Base-by-base conservation (phyloP, 2,888 invertebrate genomes). In the Lypha dubia region DNA sequence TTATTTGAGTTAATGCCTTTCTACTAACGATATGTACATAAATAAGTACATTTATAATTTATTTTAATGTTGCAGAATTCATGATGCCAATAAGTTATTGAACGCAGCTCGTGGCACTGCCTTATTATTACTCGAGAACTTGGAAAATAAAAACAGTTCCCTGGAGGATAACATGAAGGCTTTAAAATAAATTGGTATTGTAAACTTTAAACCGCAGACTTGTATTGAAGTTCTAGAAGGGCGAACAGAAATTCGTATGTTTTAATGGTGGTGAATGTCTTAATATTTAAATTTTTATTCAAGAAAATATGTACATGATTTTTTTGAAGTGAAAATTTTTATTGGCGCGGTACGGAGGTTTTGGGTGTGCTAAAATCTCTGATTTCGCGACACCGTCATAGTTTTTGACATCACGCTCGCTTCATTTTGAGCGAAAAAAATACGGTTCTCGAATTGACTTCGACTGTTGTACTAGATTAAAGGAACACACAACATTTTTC, bases 21-120 rank as follows among this genome's bases (percentile, higher is more conserved):
- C n/a, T n/a, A n/a, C n/a, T n/a, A n/a, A n/a, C n/a, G n/a, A 41
- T 41, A 35, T 35, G 11, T 35, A 35, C 11, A 35, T n/a, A n/a
- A 17, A 60, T 60, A 49, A 73, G 28, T 53, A 90, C n/a, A 67
- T 32, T 79, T 68, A 67, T 49, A n/a, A 53, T 24, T 8, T 15
- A 11, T 58, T 60, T 38, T 67, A 63, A 53, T n/a, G n/a, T 91
- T 91, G 81, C 90, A 97, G 97, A 88, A 93, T 96, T 49, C 93
- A 95, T 84, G 97, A 97, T 90, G 94, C 96, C 0, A 96, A 96
- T 90, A 94, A 94, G 86, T 92, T 98, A 51, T 92, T 98, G 49
- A 96, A 95, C 88, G 92, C 97, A 88, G 94, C 95, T 58, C 94
- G 95, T 88, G 97, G 97, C 0, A 96, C 96, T 46, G 97, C 97